Percentiles rank a stretch among this genome's conserved stretches.
phyloP scores from a whole-genome alignment of 2,888 invertebrate species.

The Athetis lepigone region DNA sequence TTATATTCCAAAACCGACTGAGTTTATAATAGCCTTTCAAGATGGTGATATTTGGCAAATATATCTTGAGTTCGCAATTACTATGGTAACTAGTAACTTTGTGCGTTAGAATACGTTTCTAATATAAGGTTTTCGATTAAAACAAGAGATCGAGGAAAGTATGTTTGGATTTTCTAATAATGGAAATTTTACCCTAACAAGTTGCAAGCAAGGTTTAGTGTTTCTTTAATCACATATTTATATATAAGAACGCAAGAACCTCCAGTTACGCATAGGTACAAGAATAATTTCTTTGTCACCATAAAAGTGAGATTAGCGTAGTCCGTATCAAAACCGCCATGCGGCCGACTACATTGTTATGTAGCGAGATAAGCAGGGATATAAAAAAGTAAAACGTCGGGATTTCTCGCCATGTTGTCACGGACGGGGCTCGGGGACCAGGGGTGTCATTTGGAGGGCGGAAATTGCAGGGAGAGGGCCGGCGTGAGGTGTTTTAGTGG shows the following conservation, averaged over 20 bases:
- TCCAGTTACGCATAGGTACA: constrained; percentile 34
- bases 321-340: constrained; percentile 67
- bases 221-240: constrained; percentile 4
- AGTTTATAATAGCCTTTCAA: constrained; percentile 49
- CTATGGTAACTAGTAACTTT: constrained; percentile 32
- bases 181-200: neutral
- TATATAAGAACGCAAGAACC: constrained; percentile 11
- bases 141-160: constrained; percentile 43
- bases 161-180: constrained; percentile 58
- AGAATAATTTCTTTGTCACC: constrained; percentile 42
- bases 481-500: constrained; percentile 75
- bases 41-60: constrained; percentile 38
- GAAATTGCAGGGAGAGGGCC: constrained; percentile 78
- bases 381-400: constrained; percentile 80
- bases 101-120: constrained; percentile 24
- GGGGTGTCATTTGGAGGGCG: constrained; percentile 80
- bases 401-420: constrained; percentile 76
- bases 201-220: constrained; percentile 6
- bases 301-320: constrained; percentile 44
- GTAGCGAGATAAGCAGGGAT: constrained; percentile 74
- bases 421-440: constrained; percentile 70
- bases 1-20: constrained; percentile 51
- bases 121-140: constrained; percentile 20
- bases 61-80: constrained; percentile 32
- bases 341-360: constrained; percentile 71